Conservation (phyloP, 2,113 vertebrate genomes). For the Pteropus alecto region DNA sequence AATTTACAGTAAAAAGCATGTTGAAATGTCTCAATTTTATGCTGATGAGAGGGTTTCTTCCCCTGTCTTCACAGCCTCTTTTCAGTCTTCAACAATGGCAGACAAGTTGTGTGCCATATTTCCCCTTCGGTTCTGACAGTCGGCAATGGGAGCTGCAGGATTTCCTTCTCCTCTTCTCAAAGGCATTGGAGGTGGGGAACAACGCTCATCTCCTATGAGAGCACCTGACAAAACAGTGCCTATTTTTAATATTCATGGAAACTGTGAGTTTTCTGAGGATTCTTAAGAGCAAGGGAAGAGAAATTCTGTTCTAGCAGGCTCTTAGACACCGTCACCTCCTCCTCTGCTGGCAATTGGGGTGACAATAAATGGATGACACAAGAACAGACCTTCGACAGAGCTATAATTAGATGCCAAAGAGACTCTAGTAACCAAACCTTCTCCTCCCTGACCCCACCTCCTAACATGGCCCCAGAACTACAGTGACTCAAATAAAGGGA, state of each 20-base stretch:
- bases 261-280: not conserved
- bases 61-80: not conserved
- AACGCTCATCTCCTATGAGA: not conserved
- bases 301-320: not conserved
- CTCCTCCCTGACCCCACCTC: fast-evolving
- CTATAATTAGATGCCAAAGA: not conserved
- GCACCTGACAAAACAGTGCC: not conserved
- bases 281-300: not conserved
- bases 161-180: not conserved
- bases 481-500: not conserved
- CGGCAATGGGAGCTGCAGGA: fast-evolving
- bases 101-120: not conserved
- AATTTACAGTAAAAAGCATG: not conserved
- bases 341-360: not conserved
- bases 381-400: not conserved
- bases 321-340: not conserved
- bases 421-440: fast-evolving
- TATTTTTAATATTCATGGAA: not conserved
- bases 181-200: not conserved
- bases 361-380: not conserved
- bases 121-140: not conserved
- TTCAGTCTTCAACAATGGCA: not conserved
- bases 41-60: not conserved
- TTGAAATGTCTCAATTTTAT: not conserved
- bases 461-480: not conserved